A percentile compares a stretch with the other conserved stretches of the same genome.
Evolutionary conservation across 2,797 vertebrate genomes (phyloP).

Genomic region (Florisuga fusca): DNA sequence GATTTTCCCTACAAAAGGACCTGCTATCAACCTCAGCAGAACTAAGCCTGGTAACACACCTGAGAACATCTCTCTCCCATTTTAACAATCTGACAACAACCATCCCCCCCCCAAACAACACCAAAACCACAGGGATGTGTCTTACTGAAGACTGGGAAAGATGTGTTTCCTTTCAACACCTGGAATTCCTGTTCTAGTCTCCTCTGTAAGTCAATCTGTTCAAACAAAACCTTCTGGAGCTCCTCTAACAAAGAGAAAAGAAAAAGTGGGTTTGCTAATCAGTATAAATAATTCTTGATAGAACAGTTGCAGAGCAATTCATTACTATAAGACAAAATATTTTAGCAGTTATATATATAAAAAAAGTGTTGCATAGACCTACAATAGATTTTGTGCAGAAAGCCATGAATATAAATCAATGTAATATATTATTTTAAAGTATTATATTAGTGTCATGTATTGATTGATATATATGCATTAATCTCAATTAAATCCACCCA

Average conservation of each 20-base stretch:
- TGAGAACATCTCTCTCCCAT: background rate
- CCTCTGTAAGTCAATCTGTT: slow-evolving; percentile 96
- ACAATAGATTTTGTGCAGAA: slow-evolving; percentile 84
- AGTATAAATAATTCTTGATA: slow-evolving; percentile 78
- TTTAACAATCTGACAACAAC: background rate
- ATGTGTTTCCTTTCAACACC: slow-evolving; percentile 92
- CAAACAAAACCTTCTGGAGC: slow-evolving; percentile 98
- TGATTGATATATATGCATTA: slow-evolving; percentile 89
- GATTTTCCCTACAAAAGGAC: background rate
- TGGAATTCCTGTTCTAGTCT: slow-evolving; percentile 98
- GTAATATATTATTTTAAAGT: slow-evolving; percentile 90
- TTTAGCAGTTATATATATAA: slow-evolving; percentile 69
- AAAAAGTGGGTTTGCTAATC: slow-evolving; percentile 73
- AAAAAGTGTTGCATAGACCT: slow-evolving; percentile 66
- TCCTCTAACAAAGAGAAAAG: slow-evolving; percentile 87
- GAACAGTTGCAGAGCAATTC: slow-evolving; percentile 75
- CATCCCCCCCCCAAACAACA: background rate
- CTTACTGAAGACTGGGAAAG: slow-evolving; percentile 98
- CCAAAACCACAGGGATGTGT: slow-evolving; percentile 48
- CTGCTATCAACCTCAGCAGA: background rate
- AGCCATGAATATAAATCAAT: slow-evolving; percentile 90
- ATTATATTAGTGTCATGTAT: slow-evolving; percentile 87
- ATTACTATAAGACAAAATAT: slow-evolving; percentile 81
- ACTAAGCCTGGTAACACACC: background rate
- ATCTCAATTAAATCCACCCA: slow-evolving; percentile 88